Evolutionary conservation across 2,113 vertebrate species (phyloP), one percentile per base, ranked within the genome.

Genomic region (Canis aureus): DNA sequence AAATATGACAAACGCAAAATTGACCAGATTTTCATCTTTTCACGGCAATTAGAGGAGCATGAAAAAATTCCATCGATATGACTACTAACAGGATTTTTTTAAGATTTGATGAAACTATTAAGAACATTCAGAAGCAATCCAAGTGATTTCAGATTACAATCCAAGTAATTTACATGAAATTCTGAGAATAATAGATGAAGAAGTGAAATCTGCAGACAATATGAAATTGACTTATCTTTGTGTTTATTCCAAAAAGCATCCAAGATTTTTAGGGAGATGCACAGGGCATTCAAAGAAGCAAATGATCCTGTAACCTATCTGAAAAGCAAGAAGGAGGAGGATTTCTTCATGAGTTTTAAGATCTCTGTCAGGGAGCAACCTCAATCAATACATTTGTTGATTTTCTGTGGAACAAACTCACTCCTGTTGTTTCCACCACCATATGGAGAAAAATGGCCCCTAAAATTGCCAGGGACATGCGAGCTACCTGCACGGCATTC

Each of bases 331-430:
- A 98, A 38, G 35, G 35, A 98, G 97, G 74, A 62, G 4, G 97
- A 99, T 19, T 99, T 98, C 71, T 98, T 98, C 59, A 98, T 17
- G 10, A 96, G 95, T 51, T 99, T 99, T 96, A 97, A 89, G 78
- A 98, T 97, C 9, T 98, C 97, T 99, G 97, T 59, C 95, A 97
- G 98, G 99, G 95, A 67, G 98, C 96, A 74, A 98, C 98, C 29
- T 99, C 98, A 0, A 57, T 98, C 79, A 98, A 97, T 86, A 96
- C 97, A 0, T 98, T 99, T 95, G 98, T 95, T 62, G 92, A 95
- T 35, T 94, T 99, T n/a, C 96, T 99, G n/a, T 98, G 99, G 95
- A 92, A 94, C 0, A 99, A 99, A 95, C 94, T 99, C 49, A 97
- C 71, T n/a, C 49, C 79, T 43, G 98, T 98, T 2, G 84, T 95